Conservation (phyloP, 2,797 vertebrate species). For the Nothura maculosa region DNA sequence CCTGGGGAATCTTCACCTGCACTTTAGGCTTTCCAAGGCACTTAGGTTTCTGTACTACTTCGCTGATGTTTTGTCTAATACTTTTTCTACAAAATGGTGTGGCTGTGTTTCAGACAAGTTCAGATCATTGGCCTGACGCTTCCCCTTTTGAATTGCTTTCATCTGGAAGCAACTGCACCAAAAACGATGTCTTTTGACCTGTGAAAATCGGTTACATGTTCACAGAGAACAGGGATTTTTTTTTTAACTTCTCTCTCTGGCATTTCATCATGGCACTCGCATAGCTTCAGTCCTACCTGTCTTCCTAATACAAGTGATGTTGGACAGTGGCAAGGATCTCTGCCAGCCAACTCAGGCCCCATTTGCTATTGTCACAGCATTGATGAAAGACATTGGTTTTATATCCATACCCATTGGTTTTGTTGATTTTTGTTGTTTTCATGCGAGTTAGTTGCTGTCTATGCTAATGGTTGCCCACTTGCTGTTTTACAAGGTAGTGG, state of each 20-base stretch:
- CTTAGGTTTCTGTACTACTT: neutral
- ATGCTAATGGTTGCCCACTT: neutral
- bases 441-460: neutral
- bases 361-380: neutral
- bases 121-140: neutral
- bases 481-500: neutral
- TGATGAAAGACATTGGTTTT: neutral
- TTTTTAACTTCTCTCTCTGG: neutral
- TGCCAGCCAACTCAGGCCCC: neutral
- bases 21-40: neutral
- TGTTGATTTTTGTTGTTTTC: neutral
- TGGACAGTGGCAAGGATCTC: neutral
- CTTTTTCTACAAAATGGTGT: neutral
- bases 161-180: neutral
- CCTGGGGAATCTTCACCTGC: neutral
- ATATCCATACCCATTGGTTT: neutral
- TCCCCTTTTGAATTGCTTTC: neutral
- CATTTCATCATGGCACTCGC: neutral
- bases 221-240: neutral
- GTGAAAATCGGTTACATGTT: neutral
- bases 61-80: neutral
- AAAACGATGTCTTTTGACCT: neutral
- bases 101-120: neutral
- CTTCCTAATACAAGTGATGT: neutral
- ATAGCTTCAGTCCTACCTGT: neutral